phyloP scores from a whole-genome alignment of 2,113 vertebrate species.

The Gadus chalcogrammus region DNA sequence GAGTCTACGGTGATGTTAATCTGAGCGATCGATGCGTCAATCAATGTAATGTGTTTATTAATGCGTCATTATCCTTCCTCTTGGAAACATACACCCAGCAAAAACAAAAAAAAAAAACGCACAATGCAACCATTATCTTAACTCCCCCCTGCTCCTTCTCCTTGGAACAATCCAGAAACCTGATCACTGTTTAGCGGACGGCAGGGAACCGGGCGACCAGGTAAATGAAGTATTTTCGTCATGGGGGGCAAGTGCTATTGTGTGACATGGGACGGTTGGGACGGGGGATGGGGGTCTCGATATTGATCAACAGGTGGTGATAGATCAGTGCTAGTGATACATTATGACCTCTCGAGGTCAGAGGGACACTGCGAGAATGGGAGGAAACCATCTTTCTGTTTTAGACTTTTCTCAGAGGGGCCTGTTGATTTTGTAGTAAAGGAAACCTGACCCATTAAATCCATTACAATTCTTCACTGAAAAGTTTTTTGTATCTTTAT shows the following conservation, averaged over 20 bases:
- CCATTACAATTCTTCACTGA: too few species aligned
- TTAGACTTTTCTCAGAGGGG: not conserved
- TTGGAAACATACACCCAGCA: slow-evolving; percentile 2
- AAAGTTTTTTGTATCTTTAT: too few species aligned
- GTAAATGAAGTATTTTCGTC: slow-evolving; percentile 37
- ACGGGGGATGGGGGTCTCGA: slow-evolving; percentile 31
- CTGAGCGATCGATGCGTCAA: not conserved
- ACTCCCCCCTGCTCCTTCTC: too few species aligned
- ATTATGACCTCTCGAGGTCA: slow-evolving; percentile 24
- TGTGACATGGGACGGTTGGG: slow-evolving; percentile 63
- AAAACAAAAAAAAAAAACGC: not conserved
- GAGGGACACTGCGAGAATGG: too few species aligned
- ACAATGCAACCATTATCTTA: slow-evolving; percentile 28
- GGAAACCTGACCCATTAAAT: too few species aligned
- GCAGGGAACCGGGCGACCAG: slow-evolving; percentile 31
- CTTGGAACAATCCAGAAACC: slow-evolving; percentile 28
- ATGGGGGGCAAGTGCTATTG: slow-evolving; percentile 41
- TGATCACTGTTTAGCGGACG: slow-evolving; percentile 52
- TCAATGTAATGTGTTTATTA: slow-evolving; percentile 1
- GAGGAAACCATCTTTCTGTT: too few species aligned
- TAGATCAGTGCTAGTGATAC: slow-evolving; percentile 26
- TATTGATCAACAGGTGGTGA: not conserved
- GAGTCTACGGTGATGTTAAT: not conserved
- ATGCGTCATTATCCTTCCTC: not conserved
- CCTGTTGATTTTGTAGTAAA: not conserved